Conservation (phyloP, 1,140 invertebrate genomes). For the Mizuhopecten yessoensis region DNA sequence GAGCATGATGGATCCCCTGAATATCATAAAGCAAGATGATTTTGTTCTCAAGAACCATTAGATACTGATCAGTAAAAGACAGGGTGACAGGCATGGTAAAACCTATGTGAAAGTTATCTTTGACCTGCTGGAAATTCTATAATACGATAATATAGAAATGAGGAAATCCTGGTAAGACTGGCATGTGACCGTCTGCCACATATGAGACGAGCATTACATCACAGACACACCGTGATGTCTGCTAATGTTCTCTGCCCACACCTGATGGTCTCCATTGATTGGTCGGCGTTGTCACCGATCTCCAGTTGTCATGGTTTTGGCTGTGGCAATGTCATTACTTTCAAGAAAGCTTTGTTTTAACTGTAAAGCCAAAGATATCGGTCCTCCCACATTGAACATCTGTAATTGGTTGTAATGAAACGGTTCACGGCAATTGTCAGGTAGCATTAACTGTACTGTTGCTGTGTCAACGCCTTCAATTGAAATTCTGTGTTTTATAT, state of each 20-base stretch:
- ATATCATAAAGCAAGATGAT: no score
- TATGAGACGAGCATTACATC: not conserved
- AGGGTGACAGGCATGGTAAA: no score
- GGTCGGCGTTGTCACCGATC: not conserved
- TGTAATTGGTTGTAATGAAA: slow-evolving; percentile 21
- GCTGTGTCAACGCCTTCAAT: not conserved
- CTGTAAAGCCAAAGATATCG: not conserved
- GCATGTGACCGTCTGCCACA: not conserved
- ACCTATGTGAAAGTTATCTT: not conserved
- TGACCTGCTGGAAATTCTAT: not conserved
- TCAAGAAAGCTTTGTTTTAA: not conserved
- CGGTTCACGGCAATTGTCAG: not conserved
- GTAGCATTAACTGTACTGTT: not conserved
- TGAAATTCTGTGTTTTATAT: no score
- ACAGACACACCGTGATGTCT: not conserved
- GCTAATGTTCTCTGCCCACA: slow-evolving; percentile 3
- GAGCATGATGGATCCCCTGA: no score
- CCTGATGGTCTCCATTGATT: slow-evolving; percentile 4
- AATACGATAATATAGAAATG: not conserved
- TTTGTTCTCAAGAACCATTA: no score
- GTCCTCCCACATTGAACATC: not conserved
- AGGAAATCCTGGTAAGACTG: not conserved
- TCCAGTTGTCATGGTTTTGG: slow-evolving; percentile 7
- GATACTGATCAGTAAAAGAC: no score
- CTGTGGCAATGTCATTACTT: slow-evolving; percentile 18